Evolutionary conservation across 2,113 vertebrate genomes (phyloP), one percentile per base, ranked within the genome.

Genomic region (Camarhynchus parvulus): DNA sequence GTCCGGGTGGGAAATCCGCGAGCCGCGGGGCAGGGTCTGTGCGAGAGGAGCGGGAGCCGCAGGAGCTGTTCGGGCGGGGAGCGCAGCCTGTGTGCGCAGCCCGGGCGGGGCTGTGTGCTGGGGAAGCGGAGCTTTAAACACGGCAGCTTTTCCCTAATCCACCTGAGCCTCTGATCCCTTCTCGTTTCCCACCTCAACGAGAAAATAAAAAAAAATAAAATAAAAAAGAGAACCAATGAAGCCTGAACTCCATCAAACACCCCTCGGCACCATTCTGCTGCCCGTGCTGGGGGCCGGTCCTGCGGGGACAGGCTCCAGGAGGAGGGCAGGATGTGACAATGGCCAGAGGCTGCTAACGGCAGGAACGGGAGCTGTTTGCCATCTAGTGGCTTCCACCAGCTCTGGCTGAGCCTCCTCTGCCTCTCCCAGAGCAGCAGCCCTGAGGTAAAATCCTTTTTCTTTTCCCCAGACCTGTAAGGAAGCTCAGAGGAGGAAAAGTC

Each of bases 121-220:
- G 4, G 39, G 10, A 11, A 16, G 77, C 23, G 11, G 30, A 42
- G 47, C 59, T 74, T 42, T 33, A 6, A 14, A 4, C 72, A 5
- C 28, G 0, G 4, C 56, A 22, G 44, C 28, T n/a, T 5, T n/a
- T 12, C 2, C 39, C 12, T 4, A 4, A 8, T 3, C 9, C 47
- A 28, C 56, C 21, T 0, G 16, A 72, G 25, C 49, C 56, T 25
- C 66, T 15, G 13, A 55, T 11, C 6, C 30, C 23, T 21, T 37
- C 27, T 23, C 12, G 2, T 27, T 67, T 41, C 47, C 9, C 49
- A 37, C 21, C 31, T 50, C 67, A 28, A 13, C 4, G 25, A 35
- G 46, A 2, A 14, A 39, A 39, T 12, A 13, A 39, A 39, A 37
- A 50, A 58, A 22, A 16, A 9, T 9, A 21, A 11, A 9, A 18